phyloP scores from a whole-genome alignment of 1,140 invertebrate genomes.

The Hesperophylax magnus region DNA sequence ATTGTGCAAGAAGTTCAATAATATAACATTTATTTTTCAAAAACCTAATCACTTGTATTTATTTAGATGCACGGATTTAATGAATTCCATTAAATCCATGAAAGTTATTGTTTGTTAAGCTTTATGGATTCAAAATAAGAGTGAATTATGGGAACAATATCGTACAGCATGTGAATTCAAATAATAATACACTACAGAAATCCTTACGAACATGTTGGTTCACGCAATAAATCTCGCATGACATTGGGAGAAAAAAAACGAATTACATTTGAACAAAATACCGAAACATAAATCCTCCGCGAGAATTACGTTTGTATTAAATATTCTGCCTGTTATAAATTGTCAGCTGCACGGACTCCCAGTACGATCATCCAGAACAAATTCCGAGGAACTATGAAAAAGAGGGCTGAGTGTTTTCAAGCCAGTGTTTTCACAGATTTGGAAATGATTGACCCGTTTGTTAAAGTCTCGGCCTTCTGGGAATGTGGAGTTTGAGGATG shows the following conservation, averaged over 20 bases:
- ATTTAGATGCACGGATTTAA: too few relatives aligned
- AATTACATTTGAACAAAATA: conserved; percentile 44
- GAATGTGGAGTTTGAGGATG: neutral
- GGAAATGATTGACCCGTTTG: neutral
- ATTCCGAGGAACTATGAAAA: neutral
- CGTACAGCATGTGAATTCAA: conserved; percentile 21
- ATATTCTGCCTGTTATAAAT: conserved; percentile 40
- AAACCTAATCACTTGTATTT: too few relatives aligned
- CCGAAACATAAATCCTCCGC: conserved; percentile 33
- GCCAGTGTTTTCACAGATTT: too few relatives aligned
- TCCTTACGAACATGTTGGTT: conserved; percentile 21
- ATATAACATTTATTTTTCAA: too few relatives aligned
- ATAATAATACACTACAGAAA: conserved; percentile 14
- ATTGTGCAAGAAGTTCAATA: too few relatives aligned
- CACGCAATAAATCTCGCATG: conserved; percentile 29
- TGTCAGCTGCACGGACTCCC: conserved; percentile 18
- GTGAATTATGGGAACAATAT: conserved; percentile 7
- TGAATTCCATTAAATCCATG: too few relatives aligned
- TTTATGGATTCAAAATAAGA: neutral
- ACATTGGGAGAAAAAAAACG: conserved; percentile 28
- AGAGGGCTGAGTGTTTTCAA: neutral
- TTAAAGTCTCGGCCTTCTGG: neutral
- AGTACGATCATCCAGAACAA: neutral
- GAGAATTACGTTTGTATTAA: conserved; percentile 44
- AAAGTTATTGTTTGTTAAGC: neutral